Evolutionary conservation across 2,113 vertebrate genomes (phyloP).

Genomic region (Pelecanus crispus): DNA sequence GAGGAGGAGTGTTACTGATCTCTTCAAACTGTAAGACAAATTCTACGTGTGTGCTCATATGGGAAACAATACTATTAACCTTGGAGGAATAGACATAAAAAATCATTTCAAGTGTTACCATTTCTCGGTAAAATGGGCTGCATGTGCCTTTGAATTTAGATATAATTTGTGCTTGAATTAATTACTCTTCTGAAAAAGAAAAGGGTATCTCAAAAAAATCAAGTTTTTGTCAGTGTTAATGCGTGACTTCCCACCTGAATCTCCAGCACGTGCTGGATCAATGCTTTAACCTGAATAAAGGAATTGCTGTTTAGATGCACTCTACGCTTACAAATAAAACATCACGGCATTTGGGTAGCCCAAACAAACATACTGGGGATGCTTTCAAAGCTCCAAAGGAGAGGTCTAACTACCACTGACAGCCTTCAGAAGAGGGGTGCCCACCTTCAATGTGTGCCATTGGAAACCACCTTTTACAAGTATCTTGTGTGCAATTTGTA

Average conservation of each 20-base stretch:
- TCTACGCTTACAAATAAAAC: background rate
- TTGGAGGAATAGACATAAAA: background rate
- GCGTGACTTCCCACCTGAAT: background rate
- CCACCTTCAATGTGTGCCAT: background rate
- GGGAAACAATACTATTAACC: background rate
- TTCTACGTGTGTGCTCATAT: background rate
- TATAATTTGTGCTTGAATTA: background rate
- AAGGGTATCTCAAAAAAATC: background rate
- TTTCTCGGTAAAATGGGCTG: background rate
- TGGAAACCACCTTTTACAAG: background rate
- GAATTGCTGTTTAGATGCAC: background rate
- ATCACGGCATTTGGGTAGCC: background rate
- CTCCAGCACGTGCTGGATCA: background rate
- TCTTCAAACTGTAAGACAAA: background rate
- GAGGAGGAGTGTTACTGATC: background rate
- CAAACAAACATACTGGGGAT: background rate
- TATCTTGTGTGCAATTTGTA: background rate
- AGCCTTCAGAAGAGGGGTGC: background rate
- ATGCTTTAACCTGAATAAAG: background rate
- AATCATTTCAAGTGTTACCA: background rate
- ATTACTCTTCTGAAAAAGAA: background rate
- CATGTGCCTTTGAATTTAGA: background rate
- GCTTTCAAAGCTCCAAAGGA: background rate
- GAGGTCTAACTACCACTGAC: background rate
- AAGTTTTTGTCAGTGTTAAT: background rate